phyloP scores from a whole-genome alignment of 2,113 vertebrate species.

The Ondatra zibethicus region DNA sequence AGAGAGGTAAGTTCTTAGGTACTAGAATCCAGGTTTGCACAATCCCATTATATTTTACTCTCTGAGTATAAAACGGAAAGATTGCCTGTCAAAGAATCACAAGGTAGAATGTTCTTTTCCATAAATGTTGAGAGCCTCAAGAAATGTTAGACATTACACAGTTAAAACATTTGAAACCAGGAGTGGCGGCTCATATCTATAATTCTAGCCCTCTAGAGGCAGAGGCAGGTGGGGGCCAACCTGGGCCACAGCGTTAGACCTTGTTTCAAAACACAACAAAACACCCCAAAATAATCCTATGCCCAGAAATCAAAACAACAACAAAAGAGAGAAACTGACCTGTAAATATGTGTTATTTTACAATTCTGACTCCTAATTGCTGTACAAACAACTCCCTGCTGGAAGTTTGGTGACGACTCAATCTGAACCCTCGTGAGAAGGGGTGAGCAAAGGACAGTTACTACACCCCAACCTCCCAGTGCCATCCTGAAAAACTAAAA shows the following conservation, averaged over 20 bases:
- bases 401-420: not conserved
- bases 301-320: not conserved
- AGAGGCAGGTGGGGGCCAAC: not conserved
- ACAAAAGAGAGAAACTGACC: not conserved
- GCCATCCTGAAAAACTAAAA: too few species aligned
- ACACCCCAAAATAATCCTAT: not conserved
- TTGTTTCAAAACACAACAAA: not conserved
- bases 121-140: not conserved
- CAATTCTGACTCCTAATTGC: constrained; percentile 11
- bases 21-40: not conserved
- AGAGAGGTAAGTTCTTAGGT: not conserved
- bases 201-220: not conserved
- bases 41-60: not conserved
- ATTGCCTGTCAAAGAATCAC: not conserved
- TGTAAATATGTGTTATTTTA: not conserved
- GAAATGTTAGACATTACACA: not conserved
- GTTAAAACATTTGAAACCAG: constrained; percentile 18
- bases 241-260: not conserved
- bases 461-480: not conserved
- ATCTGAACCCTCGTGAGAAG: not conserved
- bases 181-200: not conserved
- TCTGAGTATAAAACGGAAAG: not conserved
- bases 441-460: not conserved
- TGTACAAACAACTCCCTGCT: not conserved
- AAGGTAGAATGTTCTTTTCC: constrained; percentile 7